Evolutionary conservation across 2,797 vertebrate genomes (phyloP).

Genomic region (Oophaga sylvatica): DNA sequence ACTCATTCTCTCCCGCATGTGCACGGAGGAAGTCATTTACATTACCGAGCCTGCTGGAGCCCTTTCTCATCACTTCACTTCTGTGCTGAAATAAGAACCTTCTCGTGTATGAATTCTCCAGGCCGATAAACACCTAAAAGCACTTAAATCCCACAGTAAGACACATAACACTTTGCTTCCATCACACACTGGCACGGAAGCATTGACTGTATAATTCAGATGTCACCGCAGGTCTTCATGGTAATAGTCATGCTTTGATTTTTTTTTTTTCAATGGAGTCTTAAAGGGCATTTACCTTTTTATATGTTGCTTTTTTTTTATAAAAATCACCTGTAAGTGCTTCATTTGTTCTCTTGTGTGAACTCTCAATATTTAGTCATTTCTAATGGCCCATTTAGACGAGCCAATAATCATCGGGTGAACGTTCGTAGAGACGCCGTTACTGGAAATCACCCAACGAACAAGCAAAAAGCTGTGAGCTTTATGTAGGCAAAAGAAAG

Average conservation of each 20-base stretch:
- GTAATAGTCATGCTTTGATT: background rate
- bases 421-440: no score
- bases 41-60: conserved; percentile 3
- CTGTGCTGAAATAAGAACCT: conserved; percentile 7
- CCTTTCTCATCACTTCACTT: conserved; percentile 5
- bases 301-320: no score
- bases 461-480: no score
- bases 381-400: background rate
- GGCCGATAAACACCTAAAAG: conserved; percentile 40
- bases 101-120: conserved; percentile 22
- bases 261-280: conserved; percentile 14
- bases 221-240: conserved; percentile 2
- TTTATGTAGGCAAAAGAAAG: no score
- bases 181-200: conserved; percentile 19
- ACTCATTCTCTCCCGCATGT: conserved; percentile 27
- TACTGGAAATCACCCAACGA: no score
- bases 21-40: conserved; percentile 12
- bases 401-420: no score
- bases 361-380: background rate
- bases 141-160: conserved; percentile 29
- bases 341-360: background rate
- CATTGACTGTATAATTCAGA: conserved; percentile 15
- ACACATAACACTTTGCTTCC: conserved; percentile 32
- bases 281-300: background rate
- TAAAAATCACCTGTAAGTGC: background rate